Conservation (phyloP, 64 coral and sea anemone genomes). For the Stichodactyla helianthus region DNA sequence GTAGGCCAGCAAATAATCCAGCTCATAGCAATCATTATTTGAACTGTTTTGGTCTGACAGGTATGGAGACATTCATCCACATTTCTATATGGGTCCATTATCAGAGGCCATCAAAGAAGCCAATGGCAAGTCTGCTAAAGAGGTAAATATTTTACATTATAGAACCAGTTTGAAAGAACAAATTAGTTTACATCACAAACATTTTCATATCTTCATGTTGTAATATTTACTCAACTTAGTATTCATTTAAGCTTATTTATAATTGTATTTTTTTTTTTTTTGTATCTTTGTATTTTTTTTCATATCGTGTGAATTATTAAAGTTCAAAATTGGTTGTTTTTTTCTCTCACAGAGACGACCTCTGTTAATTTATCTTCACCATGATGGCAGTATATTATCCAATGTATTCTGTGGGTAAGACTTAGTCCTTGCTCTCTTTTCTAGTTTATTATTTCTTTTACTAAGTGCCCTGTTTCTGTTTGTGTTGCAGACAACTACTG, state of each 20-base stretch:
- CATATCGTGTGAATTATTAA: too few relatives aligned
- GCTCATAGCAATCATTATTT: not conserved
- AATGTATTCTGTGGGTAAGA: conserved; percentile 98
- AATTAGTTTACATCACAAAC: too few relatives aligned
- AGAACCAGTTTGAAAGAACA: too few relatives aligned
- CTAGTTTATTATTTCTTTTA: not conserved
- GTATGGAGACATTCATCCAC: conserved; percentile 85
- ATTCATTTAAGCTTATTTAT: not conserved
- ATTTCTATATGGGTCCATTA: conserved; percentile 96
- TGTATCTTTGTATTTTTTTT: not conserved
- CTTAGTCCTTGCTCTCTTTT: not conserved
- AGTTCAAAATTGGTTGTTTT: not conserved
- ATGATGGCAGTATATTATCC: conserved; percentile 96
- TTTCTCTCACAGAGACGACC: conserved; percentile 66
- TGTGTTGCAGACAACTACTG: conserved; percentile 66
- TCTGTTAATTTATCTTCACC: conserved; percentile 84
- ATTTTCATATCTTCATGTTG: not conserved
- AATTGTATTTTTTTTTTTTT: not conserved
- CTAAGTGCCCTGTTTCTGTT: not conserved
- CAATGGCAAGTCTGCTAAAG: conserved; percentile 77
- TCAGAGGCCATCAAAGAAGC: conserved; percentile 90
- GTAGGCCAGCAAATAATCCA: not conserved
- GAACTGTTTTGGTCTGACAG: conserved; percentile 21
- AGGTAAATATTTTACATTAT: conserved; percentile 37
- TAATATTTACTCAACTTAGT: not conserved